Base-by-base conservation (phyloP, 1,140 invertebrate genomes). In the Cotesia chilonis region DNA sequence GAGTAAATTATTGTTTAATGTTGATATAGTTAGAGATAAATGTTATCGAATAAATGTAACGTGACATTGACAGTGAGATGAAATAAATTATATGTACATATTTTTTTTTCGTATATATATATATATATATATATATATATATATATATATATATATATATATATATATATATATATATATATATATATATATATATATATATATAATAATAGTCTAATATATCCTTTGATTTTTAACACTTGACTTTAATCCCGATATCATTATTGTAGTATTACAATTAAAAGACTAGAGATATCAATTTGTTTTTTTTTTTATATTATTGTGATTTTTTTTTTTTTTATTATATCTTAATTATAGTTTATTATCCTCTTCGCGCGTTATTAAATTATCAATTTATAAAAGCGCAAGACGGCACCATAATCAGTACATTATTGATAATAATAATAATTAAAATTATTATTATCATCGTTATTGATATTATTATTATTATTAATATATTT, bases 51-150 rank as follows among this genome's bases (percentile, higher is more conserved):
- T 55, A 55, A 55, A 55, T n/a, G 54, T 17, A 55, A 55, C 54
- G 54, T 55, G 71, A n/a, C 38, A 69, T 73, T 68, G 47, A 77
- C n/a, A 66, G 57, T 73, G 70, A 75, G 70, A 78, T 73, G 74
- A 78, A 76, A 74, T 73, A 76, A 70, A 55, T 14, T 55, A 55
- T 55, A 17, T 55, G 17, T 17, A 55, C 54, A 55, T 55, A 55
- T 14, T 55, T 47, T 4, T 6, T 47, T 47, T 47, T 47, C 10
- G 2, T 10, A 9, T 47, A 9, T 47, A 47, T 47, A 47, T 47
- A 47, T 47, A 10, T 41, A 2, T 28, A 28, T 47, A 47, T 47
- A 47, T 41, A 41, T 28, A 4, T 47, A 47, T 47, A 47, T 41
- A 41, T 28, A 4, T 47, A 47, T 47, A 47, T 47, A 3, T 47